Conservation (phyloP, 2,113 vertebrate species). For the Gasterosteus aculeatus region DNA sequence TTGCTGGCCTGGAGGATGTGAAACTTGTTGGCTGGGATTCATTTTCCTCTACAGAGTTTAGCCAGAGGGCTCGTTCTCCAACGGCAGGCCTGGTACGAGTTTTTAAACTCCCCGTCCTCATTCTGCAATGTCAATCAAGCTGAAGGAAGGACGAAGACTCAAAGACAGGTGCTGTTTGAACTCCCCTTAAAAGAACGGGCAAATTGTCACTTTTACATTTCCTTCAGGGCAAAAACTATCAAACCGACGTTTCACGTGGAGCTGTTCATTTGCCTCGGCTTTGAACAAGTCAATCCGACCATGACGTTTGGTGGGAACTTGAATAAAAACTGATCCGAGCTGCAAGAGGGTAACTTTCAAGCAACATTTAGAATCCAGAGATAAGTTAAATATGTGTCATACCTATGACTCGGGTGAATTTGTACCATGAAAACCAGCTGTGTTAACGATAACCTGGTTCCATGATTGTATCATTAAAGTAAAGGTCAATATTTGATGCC, state of each 20-base stretch:
- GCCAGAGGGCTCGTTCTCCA: constrained; percentile 55
- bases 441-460: constrained; percentile 17
- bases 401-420: constrained; percentile 14
- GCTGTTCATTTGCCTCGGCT: constrained; percentile 23
- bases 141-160: constrained; percentile 10
- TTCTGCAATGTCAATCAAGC: constrained; percentile 61
- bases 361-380: constrained; percentile 6
- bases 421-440: constrained; percentile 23
- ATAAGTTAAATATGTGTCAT: background rate
- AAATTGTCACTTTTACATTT: constrained; percentile 26
- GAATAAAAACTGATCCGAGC: background rate
- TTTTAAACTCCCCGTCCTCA: constrained; percentile 20
- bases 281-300: constrained; percentile 20
- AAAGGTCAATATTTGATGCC: constrained; percentile 33
- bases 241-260: constrained; percentile 1
- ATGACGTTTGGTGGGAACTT: constrained; percentile 19
- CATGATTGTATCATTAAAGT: constrained; percentile 13
- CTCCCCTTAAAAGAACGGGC: background rate
- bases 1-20: constrained; percentile 27
- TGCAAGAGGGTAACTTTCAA: constrained; percentile 15
- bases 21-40: constrained; percentile 45
- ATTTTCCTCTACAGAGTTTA: constrained; percentile 53
- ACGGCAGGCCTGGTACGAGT: constrained; percentile 36
- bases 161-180: constrained; percentile 24
- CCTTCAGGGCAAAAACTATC: constrained; percentile 8